Base-by-base conservation (phyloP, 2,797 vertebrate genomes). In the Gobio occitaniae region DNA sequence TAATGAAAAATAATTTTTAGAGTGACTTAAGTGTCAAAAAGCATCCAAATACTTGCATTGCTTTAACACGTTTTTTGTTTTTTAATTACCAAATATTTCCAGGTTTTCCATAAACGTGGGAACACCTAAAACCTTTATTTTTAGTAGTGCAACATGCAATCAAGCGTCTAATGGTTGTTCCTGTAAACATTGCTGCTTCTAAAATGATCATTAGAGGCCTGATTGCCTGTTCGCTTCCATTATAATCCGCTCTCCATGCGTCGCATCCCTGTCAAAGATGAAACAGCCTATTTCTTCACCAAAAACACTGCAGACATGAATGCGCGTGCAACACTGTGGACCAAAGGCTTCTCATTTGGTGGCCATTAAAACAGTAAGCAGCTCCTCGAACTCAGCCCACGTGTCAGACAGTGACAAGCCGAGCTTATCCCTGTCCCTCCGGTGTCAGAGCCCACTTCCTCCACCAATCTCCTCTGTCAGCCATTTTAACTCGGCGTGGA, bases 291-390 rank as follows among this genome's bases (percentile, higher is more conserved):
- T 12, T 41, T 16, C 79, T 44, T 56, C 38, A 44, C 8, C n/a
- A 29, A 47, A 82, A 63, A n/a, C 69, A 72, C 25, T 9, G 32
- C 63, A 52, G 47, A 52, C 63, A 15, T 29, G 6, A 44, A 3
- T 19, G 13, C 1, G 54, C 21, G 29, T 21, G 69, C 21, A 25
- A 65, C 61, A 3, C 44, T 41, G 65, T 12, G n/a, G 16, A 50
- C 48, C 10, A 36, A 75, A 59, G 19, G 47, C 59, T 85, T 81
- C 63, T 65, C 65, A 9, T 59, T 54, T 21, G 12, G 29, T 19
- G 50, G 54, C 83, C 84, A 90, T 88, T 90, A 88, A 90, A 88
- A 86, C 81, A 77, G 71, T 88, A 82, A 85, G 82, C 63, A 50
- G 84, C 77, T 87, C 83, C 17, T 61, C 47, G 56, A 56, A 47